These are phyloP conservation scores for Babylonia areolata DNA, from an alignment of 1,140 invertebrate genomes.

Conservation along the genomic window DNA sequence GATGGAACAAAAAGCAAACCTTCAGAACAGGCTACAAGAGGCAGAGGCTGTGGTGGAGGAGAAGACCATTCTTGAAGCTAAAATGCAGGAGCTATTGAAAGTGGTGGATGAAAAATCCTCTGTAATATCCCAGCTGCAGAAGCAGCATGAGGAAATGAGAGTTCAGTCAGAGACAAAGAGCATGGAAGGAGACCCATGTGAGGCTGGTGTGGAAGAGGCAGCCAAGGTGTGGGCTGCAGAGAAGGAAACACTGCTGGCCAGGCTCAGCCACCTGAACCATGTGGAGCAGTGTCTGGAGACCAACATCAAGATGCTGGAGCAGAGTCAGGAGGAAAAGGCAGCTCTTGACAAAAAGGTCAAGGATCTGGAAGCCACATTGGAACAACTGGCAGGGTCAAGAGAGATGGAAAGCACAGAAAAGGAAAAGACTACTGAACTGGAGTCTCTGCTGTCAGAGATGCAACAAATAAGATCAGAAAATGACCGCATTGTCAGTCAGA, in stretches of 20 bases:
- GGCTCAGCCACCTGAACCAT: background rate
- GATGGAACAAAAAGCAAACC: background rate
- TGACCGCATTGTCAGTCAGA: background rate
- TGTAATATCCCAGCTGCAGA: background rate
- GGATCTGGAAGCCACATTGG: background rate
- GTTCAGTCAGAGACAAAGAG: background rate
- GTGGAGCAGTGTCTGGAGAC: background rate
- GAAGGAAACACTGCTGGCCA: background rate
- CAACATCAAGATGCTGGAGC: slow-evolving; percentile 6
- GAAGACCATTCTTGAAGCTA: slow-evolving; percentile 20
- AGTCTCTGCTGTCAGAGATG: background rate
- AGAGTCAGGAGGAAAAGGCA: slow-evolving; percentile 15
- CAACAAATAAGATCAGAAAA: background rate
- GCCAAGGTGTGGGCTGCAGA: background rate
- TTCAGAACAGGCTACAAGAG: slow-evolving; percentile 18
- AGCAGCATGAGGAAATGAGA: background rate
- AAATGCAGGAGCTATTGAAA: slow-evolving; percentile 21
- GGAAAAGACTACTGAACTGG: background rate
- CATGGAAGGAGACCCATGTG: background rate
- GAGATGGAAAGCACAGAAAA: background rate
- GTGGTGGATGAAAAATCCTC: slow-evolving; percentile 15
- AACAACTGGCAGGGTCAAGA: background rate
- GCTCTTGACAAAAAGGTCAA: background rate
- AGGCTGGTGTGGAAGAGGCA: no score
- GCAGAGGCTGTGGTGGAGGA: slow-evolving; percentile 22